A percentile compares a stretch with the other conserved stretches of the same genome.
Evolutionary conservation across 2,888 invertebrate species (phyloP).

Genomic region (Biston betularia): DNA sequence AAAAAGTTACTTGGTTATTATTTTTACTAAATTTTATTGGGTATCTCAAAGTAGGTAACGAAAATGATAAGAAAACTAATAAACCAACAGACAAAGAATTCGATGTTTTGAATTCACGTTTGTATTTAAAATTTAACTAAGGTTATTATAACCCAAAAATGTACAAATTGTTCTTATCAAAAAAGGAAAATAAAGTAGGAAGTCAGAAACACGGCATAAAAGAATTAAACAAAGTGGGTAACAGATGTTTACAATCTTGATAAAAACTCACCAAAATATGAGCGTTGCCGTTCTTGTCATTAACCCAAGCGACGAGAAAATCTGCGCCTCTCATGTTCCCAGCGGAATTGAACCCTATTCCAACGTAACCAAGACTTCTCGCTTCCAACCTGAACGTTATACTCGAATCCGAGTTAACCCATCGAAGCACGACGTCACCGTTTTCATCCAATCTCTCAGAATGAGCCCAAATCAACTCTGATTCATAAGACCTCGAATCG

Average conservation of each 20-base stretch:
- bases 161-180: slow-evolving; percentile 9
- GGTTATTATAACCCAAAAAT: background rate
- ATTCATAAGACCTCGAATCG: slow-evolving; percentile 77
- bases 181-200: slow-evolving; percentile 33
- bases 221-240: slow-evolving; percentile 44
- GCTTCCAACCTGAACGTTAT: slow-evolving; percentile 94
- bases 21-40: too few species aligned
- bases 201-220: slow-evolving; percentile 39
- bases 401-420: slow-evolving; percentile 92
- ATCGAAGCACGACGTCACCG: slow-evolving; percentile 87
- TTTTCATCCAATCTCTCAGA: slow-evolving; percentile 83
- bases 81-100: background rate
- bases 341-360: slow-evolving; percentile 93
- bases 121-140: background rate
- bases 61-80: background rate
- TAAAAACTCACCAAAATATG: slow-evolving; percentile 91
- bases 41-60: too few species aligned
- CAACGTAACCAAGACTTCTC: slow-evolving; percentile 94
- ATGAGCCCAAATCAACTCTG: slow-evolving; percentile 86
- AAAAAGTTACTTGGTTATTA: too few species aligned
- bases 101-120: background rate
- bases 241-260: slow-evolving; percentile 60
- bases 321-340: slow-evolving; percentile 94
- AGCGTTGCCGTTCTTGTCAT: slow-evolving; percentile 88
- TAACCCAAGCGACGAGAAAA: slow-evolving; percentile 96